Base-by-base conservation (phyloP, 2,888 invertebrate genomes). In the Leptothorax acervorum region DNA sequence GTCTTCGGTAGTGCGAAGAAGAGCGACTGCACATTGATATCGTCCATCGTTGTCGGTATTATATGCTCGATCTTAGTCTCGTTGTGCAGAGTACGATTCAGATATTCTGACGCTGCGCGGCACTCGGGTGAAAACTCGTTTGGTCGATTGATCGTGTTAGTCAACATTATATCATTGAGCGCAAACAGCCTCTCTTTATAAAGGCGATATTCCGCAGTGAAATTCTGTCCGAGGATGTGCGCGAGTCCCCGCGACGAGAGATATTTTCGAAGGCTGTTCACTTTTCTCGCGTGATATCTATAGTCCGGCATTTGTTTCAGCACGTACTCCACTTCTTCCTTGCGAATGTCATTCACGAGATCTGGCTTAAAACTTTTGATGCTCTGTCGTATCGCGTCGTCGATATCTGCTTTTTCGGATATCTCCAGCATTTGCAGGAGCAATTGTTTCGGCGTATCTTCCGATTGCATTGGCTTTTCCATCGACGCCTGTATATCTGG, bases 1-100 rank as follows among this genome's bases (percentile, higher is more conserved):
- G 71, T 84, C 66, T 42, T 79, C 18, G 85, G 85, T 62, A 85
- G 23, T 12, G 45, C 84, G 11, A 73, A 63, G 23, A 84, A 60
- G 11, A 85, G 63, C 9, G 71, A 28, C 1, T 78, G 35, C 28
- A 66, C 15, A 9, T 84, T 55, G 55, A 84, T 73, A n/a, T 82
- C 84, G 15, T 57, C 39, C 2, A 73, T 55, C 9, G 53, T 48
- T 48, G 48, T 28, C n/a, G 48, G 18, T 6, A 4, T 15, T 11
- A 31, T 3, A 3, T 9, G 31, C 39, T 42, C n/a, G 23, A 57
- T 18, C 45, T 55, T 73, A 15, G 12, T 35, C 23, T 79, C 55
- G 12, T 84, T 28, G 42, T 53, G 42, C 51, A 84, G 18, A 5
- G 53, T 51, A 12, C 31, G 57, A 12, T 71, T 70, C 45, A 84